These are phyloP conservation scores for Lasiurus borealis DNA, from an alignment of 2,113 vertebrate genomes.

Conservation along the genomic window DNA sequence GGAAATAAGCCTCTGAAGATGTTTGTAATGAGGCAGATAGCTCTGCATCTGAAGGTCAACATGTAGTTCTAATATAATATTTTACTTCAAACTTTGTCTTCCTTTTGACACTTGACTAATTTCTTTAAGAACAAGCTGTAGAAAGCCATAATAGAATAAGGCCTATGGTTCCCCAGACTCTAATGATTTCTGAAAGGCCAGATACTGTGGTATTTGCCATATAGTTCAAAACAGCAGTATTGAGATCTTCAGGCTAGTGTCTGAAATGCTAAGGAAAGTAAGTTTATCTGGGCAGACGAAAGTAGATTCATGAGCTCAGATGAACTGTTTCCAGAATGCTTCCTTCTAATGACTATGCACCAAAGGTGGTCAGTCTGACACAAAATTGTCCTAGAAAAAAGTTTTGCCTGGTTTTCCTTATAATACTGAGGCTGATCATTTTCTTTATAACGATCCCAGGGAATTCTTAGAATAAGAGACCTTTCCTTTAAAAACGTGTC, in stretches of 20 bases:
- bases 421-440: background rate
- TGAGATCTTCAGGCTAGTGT: conserved; percentile 87
- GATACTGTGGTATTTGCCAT: conserved; percentile 88
- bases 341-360: background rate
- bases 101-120: conserved; percentile 87
- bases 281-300: background rate
- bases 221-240: conserved; percentile 87
- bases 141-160: conserved; percentile 89
- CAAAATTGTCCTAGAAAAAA: background rate
- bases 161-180: conserved; percentile 88
- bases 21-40: background rate
- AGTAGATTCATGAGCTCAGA: background rate
- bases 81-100: conserved; percentile 85
- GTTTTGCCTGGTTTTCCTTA: background rate
- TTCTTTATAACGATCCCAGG: background rate
- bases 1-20: background rate
- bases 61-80: background rate
- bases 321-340: background rate
- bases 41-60: background rate
- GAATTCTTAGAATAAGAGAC: background rate
- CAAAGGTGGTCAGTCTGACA: background rate
- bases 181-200: conserved; percentile 87
- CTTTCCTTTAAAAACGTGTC: background rate
- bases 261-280: conserved; percentile 81
- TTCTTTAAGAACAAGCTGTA: conserved; percentile 91